These are phyloP conservation scores for Globodera rostochiensis DNA, from an alignment of 1,140 invertebrate species.

Conservation along the genomic window DNA sequence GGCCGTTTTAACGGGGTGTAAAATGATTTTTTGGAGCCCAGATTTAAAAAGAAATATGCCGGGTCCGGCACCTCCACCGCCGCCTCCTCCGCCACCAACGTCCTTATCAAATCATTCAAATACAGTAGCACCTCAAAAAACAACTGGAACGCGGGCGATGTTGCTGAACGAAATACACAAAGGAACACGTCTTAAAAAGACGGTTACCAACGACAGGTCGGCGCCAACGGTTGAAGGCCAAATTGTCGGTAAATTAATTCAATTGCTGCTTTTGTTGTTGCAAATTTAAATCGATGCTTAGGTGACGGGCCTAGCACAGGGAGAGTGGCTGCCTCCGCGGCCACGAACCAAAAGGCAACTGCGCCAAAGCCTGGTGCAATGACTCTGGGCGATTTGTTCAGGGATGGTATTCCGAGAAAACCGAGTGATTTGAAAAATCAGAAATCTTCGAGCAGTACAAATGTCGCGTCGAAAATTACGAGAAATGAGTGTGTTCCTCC, in stretches of 20 bases:
- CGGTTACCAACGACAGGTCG: conserved; percentile 84
- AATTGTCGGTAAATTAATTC: conserved; percentile 26
- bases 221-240: conserved; percentile 75
- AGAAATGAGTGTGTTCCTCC: background rate
- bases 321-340: background rate
- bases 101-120: conserved; percentile 24
- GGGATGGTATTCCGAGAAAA: conserved; percentile 39
- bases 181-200: conserved; percentile 81
- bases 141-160: conserved; percentile 72
- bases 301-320: conserved; percentile 18
- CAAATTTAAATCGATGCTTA: conserved; percentile 1
- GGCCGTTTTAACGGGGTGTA: too few species aligned
- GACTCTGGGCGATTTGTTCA: conserved; percentile 39
- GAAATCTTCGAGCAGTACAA: background rate
- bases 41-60: background rate
- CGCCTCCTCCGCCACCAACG: conserved; percentile 43
- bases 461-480: background rate
- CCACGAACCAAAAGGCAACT: background rate
- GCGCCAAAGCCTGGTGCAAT: conserved; percentile 16
- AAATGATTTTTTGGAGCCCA: too few species aligned
- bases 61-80: background rate
- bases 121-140: conserved; percentile 23
- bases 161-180: conserved; percentile 80
- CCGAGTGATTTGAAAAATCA: conserved; percentile 46
- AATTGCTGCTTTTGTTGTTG: background rate